phyloP scores from a whole-genome alignment of 2,888 invertebrate genomes.

The Theristus sp. region DNA sequence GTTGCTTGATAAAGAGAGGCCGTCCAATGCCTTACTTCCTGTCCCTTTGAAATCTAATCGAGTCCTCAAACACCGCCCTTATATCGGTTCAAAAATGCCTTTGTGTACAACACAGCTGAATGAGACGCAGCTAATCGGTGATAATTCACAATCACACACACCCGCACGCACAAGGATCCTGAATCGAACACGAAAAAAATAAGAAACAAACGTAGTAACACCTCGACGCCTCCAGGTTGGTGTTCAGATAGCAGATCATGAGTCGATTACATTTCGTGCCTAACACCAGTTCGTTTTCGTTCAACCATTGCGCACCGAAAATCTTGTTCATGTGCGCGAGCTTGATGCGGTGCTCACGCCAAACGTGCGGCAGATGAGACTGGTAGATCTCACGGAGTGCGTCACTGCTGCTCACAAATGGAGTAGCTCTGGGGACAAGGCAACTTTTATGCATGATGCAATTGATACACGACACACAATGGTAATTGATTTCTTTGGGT shows the following conservation, averaged over 20 bases:
- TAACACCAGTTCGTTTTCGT: conserved; percentile 78
- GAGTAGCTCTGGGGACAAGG: neutral
- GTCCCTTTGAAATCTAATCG: neutral
- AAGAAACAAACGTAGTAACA: neutral
- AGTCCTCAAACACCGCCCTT: too few species aligned
- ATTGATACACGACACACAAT: too few species aligned
- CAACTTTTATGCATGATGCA: too few species aligned
- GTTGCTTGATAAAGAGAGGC: too few species aligned
- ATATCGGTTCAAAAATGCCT: too few species aligned
- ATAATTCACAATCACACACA: too few species aligned
- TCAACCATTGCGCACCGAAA: conserved; percentile 91
- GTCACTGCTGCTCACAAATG: neutral
- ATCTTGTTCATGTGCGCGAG: conserved; percentile 11
- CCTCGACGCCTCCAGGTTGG: neutral
- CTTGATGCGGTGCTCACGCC: neutral
- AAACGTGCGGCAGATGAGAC: neutral
- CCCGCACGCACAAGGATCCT: too few species aligned
- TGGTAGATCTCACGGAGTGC: neutral
- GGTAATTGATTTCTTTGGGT: too few species aligned
- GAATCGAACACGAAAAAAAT: too few species aligned
- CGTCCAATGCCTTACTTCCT: too few species aligned
- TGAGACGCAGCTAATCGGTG: too few species aligned
- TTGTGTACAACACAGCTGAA: too few species aligned
- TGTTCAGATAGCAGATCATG: neutral
- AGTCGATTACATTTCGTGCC: conserved; percentile 88